Conservation (phyloP, 2,113 vertebrate species). For the Oryzias celebensis region DNA sequence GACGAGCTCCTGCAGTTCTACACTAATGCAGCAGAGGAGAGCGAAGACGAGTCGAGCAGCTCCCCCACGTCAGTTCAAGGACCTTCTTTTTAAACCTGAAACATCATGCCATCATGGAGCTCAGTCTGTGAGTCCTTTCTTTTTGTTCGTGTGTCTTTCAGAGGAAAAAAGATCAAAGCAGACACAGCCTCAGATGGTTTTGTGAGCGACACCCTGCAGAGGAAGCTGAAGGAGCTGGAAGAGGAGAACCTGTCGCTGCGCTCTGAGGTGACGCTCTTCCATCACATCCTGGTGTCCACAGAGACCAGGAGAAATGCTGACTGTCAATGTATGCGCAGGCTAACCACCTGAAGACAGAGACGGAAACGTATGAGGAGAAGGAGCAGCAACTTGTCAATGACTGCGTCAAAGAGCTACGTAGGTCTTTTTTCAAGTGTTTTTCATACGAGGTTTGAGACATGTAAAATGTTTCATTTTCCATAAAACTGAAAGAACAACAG, state of each 20-base stretch:
- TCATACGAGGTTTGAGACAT: too few relatives aligned
- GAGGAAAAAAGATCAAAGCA: conserved; percentile 83
- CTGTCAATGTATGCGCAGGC: conserved; percentile 75
- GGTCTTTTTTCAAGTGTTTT: conserved; percentile 29
- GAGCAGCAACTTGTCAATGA: conserved; percentile 97
- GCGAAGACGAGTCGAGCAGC: conserved; percentile 86
- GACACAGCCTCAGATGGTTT: conserved; percentile 83
- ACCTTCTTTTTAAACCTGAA: neutral
- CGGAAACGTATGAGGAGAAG: conserved; percentile 94
- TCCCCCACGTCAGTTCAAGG: conserved; percentile 85
- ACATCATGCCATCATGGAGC: too few relatives aligned
- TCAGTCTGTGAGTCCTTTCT: neutral
- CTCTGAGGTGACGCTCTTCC: conserved; percentile 82
- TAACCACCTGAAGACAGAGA: conserved; percentile 93
- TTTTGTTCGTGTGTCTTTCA: conserved; percentile 41
- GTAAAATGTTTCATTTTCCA: too few relatives aligned
- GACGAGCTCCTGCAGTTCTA: conserved; percentile 98
- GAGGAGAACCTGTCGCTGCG: conserved; percentile 94
- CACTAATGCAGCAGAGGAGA: conserved; percentile 89
- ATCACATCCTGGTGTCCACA: neutral
- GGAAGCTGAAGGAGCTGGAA: conserved; percentile 92
- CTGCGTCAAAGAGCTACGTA: conserved; percentile 97
- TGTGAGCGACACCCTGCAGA: conserved; percentile 88
- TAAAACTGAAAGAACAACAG: too few relatives aligned
- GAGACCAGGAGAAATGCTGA: neutral